Base-by-base conservation (phyloP, 2,888 invertebrate genomes). In the Catotricha subobsoleta region DNA sequence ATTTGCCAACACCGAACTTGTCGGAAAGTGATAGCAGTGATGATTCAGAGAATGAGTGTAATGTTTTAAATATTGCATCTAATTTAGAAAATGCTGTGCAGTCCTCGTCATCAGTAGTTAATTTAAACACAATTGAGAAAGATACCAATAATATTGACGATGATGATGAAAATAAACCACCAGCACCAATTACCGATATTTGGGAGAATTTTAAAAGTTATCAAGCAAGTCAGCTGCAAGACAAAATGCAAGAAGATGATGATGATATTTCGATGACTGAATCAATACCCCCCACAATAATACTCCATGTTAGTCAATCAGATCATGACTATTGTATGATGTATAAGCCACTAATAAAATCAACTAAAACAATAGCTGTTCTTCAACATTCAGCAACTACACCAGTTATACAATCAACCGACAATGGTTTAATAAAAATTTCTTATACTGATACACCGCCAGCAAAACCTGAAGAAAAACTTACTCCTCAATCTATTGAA, bases 1-100 rank as follows among this genome's bases (percentile, higher is more conserved):
- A 86, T 63, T 64, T 87, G 41, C 84, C 83, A 3, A 84, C 80
- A 3, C 64, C 84, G 31, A 86, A 86, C 66, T 66, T 87, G 31
- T 86, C 84, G 1, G 86, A 86, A 52, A 83, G 83, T 56, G 86
- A 84, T 51, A 81, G 79, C 47, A 80, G 79, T 49, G 73, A 74
- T 44, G 82, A 81, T 46, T 72, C 64, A 3, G 76, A 72, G 19
- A 62, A 59, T 4, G 61, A 65, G 18, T 46, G 46, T 9, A 45
- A 43, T 31, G 23, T 19, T n/a, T 7, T 40, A 3, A 40, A 27
- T 12, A 28, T 35, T 18, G 27, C 36, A 10, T 47, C 49, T n/a
- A 21, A 30, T 7, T 8, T 16, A 3, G 36, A 36, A 25, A 31
- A 43, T 43, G 23, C 36, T 9, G 23, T 21, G 13, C 36, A 25